Evolutionary conservation across 2,888 invertebrate genomes (phyloP), one percentile per base, ranked within the genome.

Genomic region (Platycnemis pennipes): DNA sequence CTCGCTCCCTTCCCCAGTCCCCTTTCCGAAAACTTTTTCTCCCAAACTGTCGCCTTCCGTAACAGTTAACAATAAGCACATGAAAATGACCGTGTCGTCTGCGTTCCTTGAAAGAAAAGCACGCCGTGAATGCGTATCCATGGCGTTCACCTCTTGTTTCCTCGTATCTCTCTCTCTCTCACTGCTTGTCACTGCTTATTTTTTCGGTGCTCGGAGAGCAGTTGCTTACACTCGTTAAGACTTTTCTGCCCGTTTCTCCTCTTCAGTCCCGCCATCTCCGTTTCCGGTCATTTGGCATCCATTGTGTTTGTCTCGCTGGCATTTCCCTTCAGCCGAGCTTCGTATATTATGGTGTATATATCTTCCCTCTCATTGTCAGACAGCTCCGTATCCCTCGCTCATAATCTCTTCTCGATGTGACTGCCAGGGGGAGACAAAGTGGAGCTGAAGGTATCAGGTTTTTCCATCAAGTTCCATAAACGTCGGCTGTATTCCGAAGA

Each of bases 1-100:
- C n/a, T 46, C 46, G 8, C 87, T 45, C 46, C 44, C 19, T 11
- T 42, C n/a, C n/a, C n/a, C n/a, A n/a, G n/a, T 37, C 86, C 42
- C 26, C 11, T 44, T 44, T 87, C 46, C 45, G n/a, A 44, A 87
- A 77, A 77, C 31, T 37, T 31, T 77, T 77, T 77, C 13, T n/a
- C 63, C 22, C 11, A 37, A 77, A 37, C 77, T 77, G 77, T 77
- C 31, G 37, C 31, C 69, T 1, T 63, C 26, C 69, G 69, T 31
- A 77, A 37, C 69, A 37, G 7, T 77, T 77, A 77, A 77, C 77
- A 37, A 77, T 77, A n/a, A 77, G 31, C 77, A 3, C 16, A 37
- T 8, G 77, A 77, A 77, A 77, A 77, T 77, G 77, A 77, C 77
- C 37, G 77, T 77, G 77, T 77, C 37, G 77, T 77, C 37, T 63